A percentile compares a stretch with the other conserved stretches of the same genome.
Conservation (phyloP, 2,113 vertebrate genomes). For the Archilochus colubris region DNA sequence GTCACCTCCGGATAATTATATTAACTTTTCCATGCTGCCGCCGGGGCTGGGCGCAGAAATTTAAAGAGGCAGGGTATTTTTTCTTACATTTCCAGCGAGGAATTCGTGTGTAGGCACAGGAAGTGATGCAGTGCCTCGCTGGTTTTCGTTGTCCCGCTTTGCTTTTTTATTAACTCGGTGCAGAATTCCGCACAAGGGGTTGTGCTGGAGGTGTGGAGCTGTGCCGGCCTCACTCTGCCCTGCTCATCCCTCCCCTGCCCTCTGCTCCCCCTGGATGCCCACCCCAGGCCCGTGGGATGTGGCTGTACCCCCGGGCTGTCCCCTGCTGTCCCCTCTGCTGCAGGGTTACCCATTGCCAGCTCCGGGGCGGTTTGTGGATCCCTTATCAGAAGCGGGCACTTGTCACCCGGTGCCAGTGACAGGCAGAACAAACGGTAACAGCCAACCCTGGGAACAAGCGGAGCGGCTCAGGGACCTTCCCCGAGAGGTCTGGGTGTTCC, state of each 20-base stretch:
- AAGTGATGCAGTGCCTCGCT: fast-evolving
- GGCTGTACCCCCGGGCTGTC: neutral
- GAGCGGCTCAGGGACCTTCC: neutral
- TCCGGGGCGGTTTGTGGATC: neutral
- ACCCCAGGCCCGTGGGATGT: fast-evolving
- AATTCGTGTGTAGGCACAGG: fast-evolving
- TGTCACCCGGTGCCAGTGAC: neutral
- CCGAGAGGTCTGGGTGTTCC: neutral
- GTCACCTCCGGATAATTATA: conserved; percentile 19
- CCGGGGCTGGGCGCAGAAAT: neutral
- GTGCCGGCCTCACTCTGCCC: neutral
- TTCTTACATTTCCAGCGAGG: neutral
- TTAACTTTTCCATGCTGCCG: neutral
- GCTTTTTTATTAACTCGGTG: neutral
- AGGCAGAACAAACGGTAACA: neutral
- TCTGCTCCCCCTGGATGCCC: neutral
- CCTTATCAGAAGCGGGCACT: conserved; percentile 31
- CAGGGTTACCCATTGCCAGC: conserved; percentile 33
- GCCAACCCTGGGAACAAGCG: neutral
- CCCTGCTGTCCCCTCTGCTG: neutral
- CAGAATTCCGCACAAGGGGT: fast-evolving
- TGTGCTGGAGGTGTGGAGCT: fast-evolving
- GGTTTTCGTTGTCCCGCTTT: neutral
- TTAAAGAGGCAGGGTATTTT: neutral
- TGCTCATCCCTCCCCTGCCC: fast-evolving